Conservation (phyloP, 2,888 invertebrate species). For the Standfussiana lucernea region DNA sequence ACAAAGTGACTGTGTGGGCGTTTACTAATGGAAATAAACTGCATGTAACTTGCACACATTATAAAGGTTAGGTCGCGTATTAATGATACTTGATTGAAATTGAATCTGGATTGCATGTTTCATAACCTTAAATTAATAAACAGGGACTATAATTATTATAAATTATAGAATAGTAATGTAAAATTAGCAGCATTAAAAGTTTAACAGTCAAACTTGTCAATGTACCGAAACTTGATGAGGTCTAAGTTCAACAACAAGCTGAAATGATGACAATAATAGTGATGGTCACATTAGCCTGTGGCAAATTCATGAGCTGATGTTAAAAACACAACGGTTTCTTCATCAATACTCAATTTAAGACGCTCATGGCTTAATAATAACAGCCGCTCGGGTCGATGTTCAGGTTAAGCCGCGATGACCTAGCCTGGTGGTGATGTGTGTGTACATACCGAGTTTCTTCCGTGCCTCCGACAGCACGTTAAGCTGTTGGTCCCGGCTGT, state of each 20-base stretch:
- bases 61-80: background rate
- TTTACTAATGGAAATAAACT: conserved; percentile 13
- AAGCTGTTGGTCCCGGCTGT: background rate
- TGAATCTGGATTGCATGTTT: background rate
- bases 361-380: background rate
- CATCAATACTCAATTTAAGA: background rate
- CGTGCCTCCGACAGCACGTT: background rate
- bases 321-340: background rate
- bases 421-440: no score
- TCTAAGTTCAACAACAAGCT: background rate
- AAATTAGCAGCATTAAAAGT: background rate
- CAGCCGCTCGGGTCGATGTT: background rate
- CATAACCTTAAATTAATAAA: background rate
- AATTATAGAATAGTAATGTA: background rate
- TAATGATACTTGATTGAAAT: conserved; percentile 3
- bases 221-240: background rate
- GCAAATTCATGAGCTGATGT: background rate
- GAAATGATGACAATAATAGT: background rate
- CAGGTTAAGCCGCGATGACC: no score
- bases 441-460: no score
- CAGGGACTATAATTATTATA: background rate
- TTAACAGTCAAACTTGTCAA: background rate
- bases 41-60: background rate
- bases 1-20: conserved; percentile 17
- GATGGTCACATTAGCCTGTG: background rate